Evolutionary conservation across 2,888 invertebrate species (phyloP), one percentile per base, ranked within the genome.

Genomic region (Entomobrya multifasciata): DNA sequence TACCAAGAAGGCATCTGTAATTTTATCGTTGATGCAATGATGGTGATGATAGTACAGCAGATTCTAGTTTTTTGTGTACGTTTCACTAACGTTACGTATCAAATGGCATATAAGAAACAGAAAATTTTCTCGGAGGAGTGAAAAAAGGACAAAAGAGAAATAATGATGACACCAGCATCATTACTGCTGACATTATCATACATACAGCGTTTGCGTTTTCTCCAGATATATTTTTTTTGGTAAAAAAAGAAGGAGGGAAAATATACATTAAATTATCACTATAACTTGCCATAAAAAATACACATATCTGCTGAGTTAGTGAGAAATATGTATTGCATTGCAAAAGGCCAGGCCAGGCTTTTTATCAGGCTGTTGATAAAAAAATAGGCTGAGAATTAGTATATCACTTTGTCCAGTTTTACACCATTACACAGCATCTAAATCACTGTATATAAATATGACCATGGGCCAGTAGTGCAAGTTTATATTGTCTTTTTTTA

Each of bases 351-450:
- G 25, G 10, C n/a, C 30, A 13, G 15, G 20, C 44, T 44, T 67
- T 72, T 57, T n/a, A 5, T 15, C 22, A n/a, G n/a, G n/a, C 62
- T 82, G 80, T 87, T 87, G 89, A 87, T 90, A 88, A 86, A 82
- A 74, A n/a, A n/a, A n/a, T n/a, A n/a, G n/a, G n/a, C n/a, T n/a
- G 47, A 44, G 88, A 90, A 90, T 90, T 90, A 90, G 89, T 88
- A 90, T 89, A 84, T 86, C 80, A 78, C 55, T 87, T 70, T 85
- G 81, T 79, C 80, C 65, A 47, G 20, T n/a, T 8, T n/a, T n/a
- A n/a, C n/a, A n/a, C n/a, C n/a, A n/a, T n/a, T n/a, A n/a, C n/a
- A 49, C 60, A 88, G 77, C 80, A 77, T 81, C 67, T 90, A 88
- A 89, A 90, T 89, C 89, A 89, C 84, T 80, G 60, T 72, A n/a